Evolutionary conservation across 2,797 vertebrate genomes (phyloP).

Genomic region (Bradypus variegatus): DNA sequence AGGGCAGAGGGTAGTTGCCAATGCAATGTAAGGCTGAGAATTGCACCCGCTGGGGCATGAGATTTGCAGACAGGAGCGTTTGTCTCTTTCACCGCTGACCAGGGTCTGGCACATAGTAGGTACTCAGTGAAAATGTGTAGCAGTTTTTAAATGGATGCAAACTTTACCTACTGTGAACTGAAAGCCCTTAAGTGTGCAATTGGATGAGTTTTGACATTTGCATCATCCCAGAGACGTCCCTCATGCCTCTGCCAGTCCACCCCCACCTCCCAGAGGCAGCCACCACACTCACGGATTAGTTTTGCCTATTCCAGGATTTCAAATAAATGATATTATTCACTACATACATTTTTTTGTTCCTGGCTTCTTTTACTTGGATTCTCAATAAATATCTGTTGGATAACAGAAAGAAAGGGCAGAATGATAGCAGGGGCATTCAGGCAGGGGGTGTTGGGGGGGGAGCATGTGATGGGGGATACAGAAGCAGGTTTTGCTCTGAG

Average conservation of each 20-base stretch:
- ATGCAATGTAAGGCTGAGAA: neutral
- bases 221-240: neutral
- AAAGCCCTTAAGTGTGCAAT: accelerated
- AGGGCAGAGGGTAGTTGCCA: neutral
- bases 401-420: neutral
- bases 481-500: neutral
- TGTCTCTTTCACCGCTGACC: neutral
- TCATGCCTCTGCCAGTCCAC: neutral
- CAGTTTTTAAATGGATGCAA: neutral
- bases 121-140: neutral
- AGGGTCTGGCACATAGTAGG: neutral
- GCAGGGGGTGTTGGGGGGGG: neutral
- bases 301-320: neutral
- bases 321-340: neutral
- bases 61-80: neutral
- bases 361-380: neutral
- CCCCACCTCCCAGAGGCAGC: neutral
- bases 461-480: neutral
- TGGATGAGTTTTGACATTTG: neutral
- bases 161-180: neutral
- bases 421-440: neutral
- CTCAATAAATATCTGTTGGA: neutral
- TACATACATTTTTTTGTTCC: neutral
- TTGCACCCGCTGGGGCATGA: no score
- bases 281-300: neutral